Base-by-base conservation (phyloP, 2,797 vertebrate species). In the Molossus molossus region DNA sequence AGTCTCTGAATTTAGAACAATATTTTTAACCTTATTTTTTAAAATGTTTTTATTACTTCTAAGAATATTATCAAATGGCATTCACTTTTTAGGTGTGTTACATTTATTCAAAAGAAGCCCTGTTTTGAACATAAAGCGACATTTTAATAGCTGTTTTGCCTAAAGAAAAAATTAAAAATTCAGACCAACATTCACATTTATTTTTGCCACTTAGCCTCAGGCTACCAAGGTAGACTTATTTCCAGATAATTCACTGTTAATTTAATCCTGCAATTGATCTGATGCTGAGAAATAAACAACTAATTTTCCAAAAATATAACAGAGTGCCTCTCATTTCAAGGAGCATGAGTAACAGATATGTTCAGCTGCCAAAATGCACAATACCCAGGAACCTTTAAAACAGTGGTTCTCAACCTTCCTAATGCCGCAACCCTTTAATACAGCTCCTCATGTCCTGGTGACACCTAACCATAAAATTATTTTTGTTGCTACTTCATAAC, bases 291-390 rank as follows among this genome's bases (percentile, higher is more conserved):
- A 98, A 98, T 96, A 98, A 98, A 98, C 91, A 98, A 93, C 92
- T 94, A 97, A 90, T 98, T 98, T 98, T 98, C 97, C 95, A 98
- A 98, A 98, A 98, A 97, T 94, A 95, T 97, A 96, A 97, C 92
- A 97, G 85, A 96, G 91, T 73, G 0, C 90, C 86, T 97, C 83
- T 96, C 70, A 97, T 97, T 98, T 96, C 96, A 97, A 97, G 83
- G 67, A 96, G 76, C 77, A 85, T 95, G 95, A 97, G 88, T 93
- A 97, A 90, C 82, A 97, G 90, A 95, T 96, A 92, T 11, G 48
- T 94, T 96, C 60, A 92, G 82, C 73, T 96, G 97, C 95, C 89
- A 97, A 97, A 93, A 96, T 60, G 82, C 84, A 96, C 92, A 95
- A 95, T 96, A 84, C 84, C 87, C 67, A 95, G 76, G 45, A 94